These are phyloP conservation scores for Pomacea canaliculata DNA, from an alignment of 2,888 invertebrate species.

Conservation along the genomic window DNA sequence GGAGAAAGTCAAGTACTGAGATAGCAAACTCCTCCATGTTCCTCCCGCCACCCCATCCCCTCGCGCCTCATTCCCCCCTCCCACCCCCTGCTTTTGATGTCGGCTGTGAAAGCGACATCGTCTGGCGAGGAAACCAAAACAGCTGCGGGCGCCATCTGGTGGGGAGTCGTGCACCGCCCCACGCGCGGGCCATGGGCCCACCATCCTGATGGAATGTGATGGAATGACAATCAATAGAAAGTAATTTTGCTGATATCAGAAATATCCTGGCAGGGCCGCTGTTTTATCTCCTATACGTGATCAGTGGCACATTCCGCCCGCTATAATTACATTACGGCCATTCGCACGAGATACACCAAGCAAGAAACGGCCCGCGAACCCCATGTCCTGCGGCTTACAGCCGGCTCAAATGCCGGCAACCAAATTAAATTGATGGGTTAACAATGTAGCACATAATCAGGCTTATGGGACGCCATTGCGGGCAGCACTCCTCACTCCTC, in stretches of 20 bases:
- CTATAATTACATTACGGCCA: slow-evolving; percentile 23
- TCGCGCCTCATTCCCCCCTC: not conserved
- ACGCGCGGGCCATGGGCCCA: not conserved
- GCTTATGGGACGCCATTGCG: slow-evolving; percentile 15
- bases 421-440: slow-evolving; percentile 32
- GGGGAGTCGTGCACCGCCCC: not conserved
- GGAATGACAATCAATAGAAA: slow-evolving; percentile 30
- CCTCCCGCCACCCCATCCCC: too few relatives aligned
- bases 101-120: not conserved
- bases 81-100: not conserved
- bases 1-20: too few relatives aligned
- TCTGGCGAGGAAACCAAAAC: not conserved
- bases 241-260: slow-evolving; percentile 33
- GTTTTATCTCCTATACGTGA: slow-evolving; percentile 32
- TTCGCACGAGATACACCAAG: slow-evolving; percentile 17
- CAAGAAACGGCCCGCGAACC: slow-evolving; percentile 15
- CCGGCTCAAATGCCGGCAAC: slow-evolving; percentile 26
- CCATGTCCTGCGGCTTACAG: slow-evolving; percentile 30
- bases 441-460: slow-evolving; percentile 26
- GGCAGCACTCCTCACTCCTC: not conserved
- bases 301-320: slow-evolving; percentile 28
- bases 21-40: too few relatives aligned
- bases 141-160: not conserved
- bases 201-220: slow-evolving; percentile 19
- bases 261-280: slow-evolving; percentile 22